A percentile compares a stretch with the other conserved stretches of the same genome.
These are phyloP conservation scores for Aricia agestis DNA, from an alignment of 1,140 invertebrate genomes.

Conservation along the genomic window DNA sequence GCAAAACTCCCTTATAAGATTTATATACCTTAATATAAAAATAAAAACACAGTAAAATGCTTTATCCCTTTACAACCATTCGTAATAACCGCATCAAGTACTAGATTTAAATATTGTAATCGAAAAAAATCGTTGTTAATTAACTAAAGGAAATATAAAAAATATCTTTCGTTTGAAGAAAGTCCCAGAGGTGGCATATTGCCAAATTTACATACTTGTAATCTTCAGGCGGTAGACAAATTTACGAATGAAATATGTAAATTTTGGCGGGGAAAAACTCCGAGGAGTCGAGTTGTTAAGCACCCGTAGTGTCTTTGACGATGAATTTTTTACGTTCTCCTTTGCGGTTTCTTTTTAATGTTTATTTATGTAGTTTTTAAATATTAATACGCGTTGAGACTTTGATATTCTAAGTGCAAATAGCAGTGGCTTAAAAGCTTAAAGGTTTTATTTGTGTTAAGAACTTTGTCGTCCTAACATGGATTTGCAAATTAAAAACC, in stretches of 20 bases:
- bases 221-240: conserved; percentile 43
- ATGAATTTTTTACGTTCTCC: conserved; percentile 57
- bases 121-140: conserved; percentile 22
- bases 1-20: not conserved
- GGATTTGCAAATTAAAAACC: no score
- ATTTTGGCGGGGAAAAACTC: conserved; percentile 42
- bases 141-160: conserved; percentile 24
- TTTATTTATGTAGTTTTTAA: conserved; percentile 52
- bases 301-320: conserved; percentile 32
- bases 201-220: conserved; percentile 53
- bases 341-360: conserved; percentile 54
- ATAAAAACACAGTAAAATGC: not conserved
- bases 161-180: conserved; percentile 23
- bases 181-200: conserved; percentile 38
- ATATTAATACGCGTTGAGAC: conserved; percentile 40
- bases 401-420: conserved; percentile 19
- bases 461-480: no score
- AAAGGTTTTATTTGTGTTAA: not conserved
- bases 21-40: not conserved
- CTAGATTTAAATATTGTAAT: conserved; percentile 10
- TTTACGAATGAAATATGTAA: conserved; percentile 54
- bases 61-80: not conserved
- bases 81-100: not conserved
- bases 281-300: conserved; percentile 28
- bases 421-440: not conserved